Conservation (phyloP, 2,888 invertebrate genomes). For the Crepidodera aurea region DNA sequence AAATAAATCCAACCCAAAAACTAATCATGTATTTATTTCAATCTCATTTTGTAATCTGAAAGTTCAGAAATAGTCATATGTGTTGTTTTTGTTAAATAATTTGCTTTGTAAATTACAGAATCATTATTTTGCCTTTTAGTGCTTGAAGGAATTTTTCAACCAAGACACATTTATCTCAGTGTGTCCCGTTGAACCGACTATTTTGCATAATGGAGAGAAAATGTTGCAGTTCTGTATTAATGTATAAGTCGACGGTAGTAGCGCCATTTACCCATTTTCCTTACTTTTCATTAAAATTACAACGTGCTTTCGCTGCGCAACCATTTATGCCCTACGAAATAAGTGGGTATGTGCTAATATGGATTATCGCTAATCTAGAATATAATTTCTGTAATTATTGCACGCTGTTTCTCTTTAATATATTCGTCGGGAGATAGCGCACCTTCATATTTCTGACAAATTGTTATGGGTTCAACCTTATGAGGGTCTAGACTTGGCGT, state of each 20-base stretch:
- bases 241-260: conserved; percentile 8
- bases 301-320: conserved; percentile 18
- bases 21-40: too few species aligned
- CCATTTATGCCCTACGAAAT: conserved; percentile 21
- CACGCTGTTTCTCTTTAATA: conserved; percentile 27
- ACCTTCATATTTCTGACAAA: conserved; percentile 26
- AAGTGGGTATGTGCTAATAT: conserved; percentile 32
- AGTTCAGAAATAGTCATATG: too few species aligned
- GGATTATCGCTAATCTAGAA: conserved; percentile 37
- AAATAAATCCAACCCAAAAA: too few species aligned
- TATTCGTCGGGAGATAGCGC: conserved; percentile 27
- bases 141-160: too few species aligned
- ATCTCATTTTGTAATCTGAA: too few species aligned
- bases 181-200: conserved; percentile 32
- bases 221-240: conserved; percentile 30
- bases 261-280: conserved; percentile 26
- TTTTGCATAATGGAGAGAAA: conserved; percentile 48
- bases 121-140: too few species aligned
- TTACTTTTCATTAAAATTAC: conserved; percentile 40
- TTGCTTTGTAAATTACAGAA: too few species aligned
- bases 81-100: too few species aligned
- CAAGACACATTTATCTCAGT: conserved; percentile 1
- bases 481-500: background rate
- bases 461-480: conserved; percentile 19
- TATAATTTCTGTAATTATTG: conserved; percentile 36